Evolutionary conservation across 2,888 invertebrate species (phyloP).

Genomic region (Pycnomerus fuliginosus): DNA sequence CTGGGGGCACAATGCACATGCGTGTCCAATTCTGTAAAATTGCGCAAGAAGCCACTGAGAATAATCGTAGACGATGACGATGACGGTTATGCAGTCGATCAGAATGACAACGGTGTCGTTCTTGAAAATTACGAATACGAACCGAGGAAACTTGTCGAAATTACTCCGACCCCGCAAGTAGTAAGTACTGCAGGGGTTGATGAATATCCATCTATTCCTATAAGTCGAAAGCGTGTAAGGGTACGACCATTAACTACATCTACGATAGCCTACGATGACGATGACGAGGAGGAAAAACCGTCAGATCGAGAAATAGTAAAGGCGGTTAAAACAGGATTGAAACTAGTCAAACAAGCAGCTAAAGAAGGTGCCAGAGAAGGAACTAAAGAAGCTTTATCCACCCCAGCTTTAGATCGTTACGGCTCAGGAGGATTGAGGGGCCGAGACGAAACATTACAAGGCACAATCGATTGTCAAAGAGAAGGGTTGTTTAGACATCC

Average conservation of each 20-base stretch:
- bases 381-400: conserved; percentile 32
- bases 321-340: conserved; percentile 40
- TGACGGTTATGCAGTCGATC: conserved; percentile 39
- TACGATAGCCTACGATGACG: conserved; percentile 13
- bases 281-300: neutral
- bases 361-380: conserved; percentile 32
- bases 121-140: conserved; percentile 41
- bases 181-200: conserved; percentile 24
- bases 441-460: conserved; percentile 61
- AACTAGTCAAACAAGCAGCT: conserved; percentile 43
- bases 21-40: conserved; percentile 58
- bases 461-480: conserved; percentile 62
- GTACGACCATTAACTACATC: conserved; percentile 26
- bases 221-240: conserved; percentile 31
- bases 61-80: conserved; percentile 35
- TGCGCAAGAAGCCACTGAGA: conserved; percentile 51
- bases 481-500: conserved; percentile 70
- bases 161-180: conserved; percentile 37
- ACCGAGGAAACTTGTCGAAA: conserved; percentile 35
- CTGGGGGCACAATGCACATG: conserved; percentile 74
- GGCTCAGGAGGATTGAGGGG: conserved; percentile 64
- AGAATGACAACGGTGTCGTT: conserved; percentile 34
- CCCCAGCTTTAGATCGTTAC: conserved; percentile 57
- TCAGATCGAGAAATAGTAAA: conserved; percentile 37
- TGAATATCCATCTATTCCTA: conserved; percentile 21